Evolutionary conservation across 2,888 invertebrate species (phyloP), one percentile per base, ranked within the genome.

Genomic region (Griposia aprilina): DNA sequence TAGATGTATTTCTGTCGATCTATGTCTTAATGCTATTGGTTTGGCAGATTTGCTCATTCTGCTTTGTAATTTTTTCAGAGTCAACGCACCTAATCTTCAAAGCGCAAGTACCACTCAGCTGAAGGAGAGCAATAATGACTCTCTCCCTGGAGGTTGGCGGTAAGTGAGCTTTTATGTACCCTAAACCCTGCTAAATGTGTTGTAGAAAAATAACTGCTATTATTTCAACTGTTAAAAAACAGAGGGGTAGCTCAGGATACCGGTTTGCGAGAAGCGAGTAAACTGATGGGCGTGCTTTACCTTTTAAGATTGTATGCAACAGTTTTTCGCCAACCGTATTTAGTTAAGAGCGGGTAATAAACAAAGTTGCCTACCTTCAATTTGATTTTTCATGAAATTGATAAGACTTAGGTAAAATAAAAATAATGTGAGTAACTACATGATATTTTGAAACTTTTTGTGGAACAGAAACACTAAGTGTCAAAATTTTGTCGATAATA

Each of bases 31-130:
- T 50, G 48, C 7, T 26, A n/a, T 20, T 26, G 17, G 36, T 23
- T 26, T 60, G 26, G 1, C 52, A 60, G 7, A 67, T 63, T 50
- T 57, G n/a, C 23, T 69, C 8, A 82, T 41, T 55, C 45, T 65
- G 36, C 11, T 26, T 41, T 55, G 17, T 60, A n/a, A 20, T 76
- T 72, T 13, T 91, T 93, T 78, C 91, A 96, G 96, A 57, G 92
- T 94, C 50, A 96, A 94, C 84, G 92, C 94, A 60, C 91, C 95
- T 26, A 95, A 92, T 81, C 94, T 96, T 70, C 96, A 96, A 82
- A 96, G 96, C 81, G 94, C 94, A 52, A 96, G 96, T 86, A 93
- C 95, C 62, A 96, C 95, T 20, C 96, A 96, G 82, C 92, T 96
- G 72, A 96, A 96, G 86, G 96, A 96, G 74, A 90, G 91, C 82